These are phyloP conservation scores for Neofelis nebulosa DNA, from an alignment of 2,113 vertebrate species.

Conservation along the genomic window DNA sequence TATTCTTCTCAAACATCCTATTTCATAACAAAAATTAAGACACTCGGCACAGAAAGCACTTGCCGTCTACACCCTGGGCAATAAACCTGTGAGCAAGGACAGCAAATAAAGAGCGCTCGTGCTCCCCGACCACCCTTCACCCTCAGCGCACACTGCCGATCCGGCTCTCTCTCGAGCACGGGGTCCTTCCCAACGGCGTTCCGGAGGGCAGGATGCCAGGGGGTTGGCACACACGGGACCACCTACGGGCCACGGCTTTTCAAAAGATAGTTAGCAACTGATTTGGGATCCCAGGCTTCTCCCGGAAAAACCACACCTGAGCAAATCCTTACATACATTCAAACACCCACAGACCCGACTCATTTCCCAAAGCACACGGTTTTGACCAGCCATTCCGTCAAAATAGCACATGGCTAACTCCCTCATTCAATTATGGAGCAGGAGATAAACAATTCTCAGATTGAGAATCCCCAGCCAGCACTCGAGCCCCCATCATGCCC, in stretches of 20 bases:
- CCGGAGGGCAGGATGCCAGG: fast-evolving
- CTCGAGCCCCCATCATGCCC: no score
- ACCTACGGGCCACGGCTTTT: fast-evolving
- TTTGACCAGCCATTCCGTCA: background rate
- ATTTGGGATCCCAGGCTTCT: background rate
- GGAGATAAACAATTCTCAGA: background rate
- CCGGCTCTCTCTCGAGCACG: background rate
- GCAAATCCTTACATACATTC: background rate
- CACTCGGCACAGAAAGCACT: fast-evolving
- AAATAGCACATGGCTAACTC: fast-evolving
- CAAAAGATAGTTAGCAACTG: fast-evolving
- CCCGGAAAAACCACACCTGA: background rate
- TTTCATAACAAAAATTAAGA: no score
- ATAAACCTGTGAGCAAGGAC: fast-evolving
- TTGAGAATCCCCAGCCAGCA: background rate
- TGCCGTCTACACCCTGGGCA: background rate
- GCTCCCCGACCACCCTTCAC: fast-evolving
- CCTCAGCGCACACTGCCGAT: fast-evolving
- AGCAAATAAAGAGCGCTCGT: fast-evolving
- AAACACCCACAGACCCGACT: background rate
- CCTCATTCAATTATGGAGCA: no score
- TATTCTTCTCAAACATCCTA: background rate
- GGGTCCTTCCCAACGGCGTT: fast-evolving
- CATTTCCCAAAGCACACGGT: background rate
- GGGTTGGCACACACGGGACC: fast-evolving